Evolutionary conservation across 2,888 invertebrate genomes (phyloP).

Genomic region (Troglohyphantes excavatus): DNA sequence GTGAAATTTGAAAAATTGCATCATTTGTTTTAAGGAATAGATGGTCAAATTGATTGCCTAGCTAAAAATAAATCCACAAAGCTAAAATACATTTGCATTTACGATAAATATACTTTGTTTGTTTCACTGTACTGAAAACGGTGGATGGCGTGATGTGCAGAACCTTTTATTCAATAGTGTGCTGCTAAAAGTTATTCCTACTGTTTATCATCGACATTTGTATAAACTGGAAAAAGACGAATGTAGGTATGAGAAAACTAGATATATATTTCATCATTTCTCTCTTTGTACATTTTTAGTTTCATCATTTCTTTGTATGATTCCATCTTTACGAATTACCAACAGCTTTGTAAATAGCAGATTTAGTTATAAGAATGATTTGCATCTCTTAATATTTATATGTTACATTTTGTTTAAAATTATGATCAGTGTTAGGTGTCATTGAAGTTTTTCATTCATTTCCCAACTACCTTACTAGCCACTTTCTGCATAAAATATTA

Average conservation of each 20-base stretch:
- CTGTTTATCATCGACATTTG: background rate
- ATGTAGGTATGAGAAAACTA: background rate
- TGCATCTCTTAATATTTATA: background rate
- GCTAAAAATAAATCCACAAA: background rate
- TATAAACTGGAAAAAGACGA: constrained; percentile 1
- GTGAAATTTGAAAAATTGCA: constrained; percentile 37
- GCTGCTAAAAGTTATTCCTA: constrained; percentile 7
- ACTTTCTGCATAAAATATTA: too few relatives aligned
- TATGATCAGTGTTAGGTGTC: too few relatives aligned
- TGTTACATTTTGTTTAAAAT: too few relatives aligned
- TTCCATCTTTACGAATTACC: constrained; percentile 60
- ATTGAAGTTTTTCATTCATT: too few relatives aligned
- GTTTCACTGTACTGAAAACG: background rate
- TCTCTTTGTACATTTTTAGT: constrained; percentile 72
- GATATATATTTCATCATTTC: constrained; percentile 30
- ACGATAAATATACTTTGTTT: background rate
- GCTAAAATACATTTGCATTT: constrained; percentile 29
- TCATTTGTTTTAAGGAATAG: constrained; percentile 20
- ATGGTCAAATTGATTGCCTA: background rate
- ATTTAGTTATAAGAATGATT: constrained; percentile 47
- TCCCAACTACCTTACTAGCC: too few relatives aligned
- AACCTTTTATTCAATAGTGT: background rate
- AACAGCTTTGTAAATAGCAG: constrained; percentile 72
- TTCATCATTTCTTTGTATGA: constrained; percentile 74
- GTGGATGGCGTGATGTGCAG: background rate